Evolutionary conservation across 2,797 vertebrate genomes (phyloP).

Genomic region (Sebastes matsubarae): DNA sequence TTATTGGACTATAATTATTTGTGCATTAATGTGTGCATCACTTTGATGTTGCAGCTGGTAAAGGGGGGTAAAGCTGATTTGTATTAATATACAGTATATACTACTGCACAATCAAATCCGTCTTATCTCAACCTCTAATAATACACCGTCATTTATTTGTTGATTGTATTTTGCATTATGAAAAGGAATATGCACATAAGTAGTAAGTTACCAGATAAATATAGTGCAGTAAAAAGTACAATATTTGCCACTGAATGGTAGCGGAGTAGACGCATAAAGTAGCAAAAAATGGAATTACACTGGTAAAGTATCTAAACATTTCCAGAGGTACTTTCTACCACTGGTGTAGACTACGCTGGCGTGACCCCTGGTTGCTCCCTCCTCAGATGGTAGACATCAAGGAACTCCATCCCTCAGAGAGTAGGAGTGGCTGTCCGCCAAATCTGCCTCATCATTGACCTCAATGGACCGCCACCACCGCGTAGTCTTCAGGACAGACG

Average conservation of each 20-base stretch:
- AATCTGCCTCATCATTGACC: conserved; percentile 79
- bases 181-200: background rate
- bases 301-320: too few relatives aligned
- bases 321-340: background rate
- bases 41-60: too few relatives aligned
- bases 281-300: background rate
- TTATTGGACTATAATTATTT: too few relatives aligned
- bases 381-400: conserved; percentile 30
- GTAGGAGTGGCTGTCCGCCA: conserved; percentile 63
- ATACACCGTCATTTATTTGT: background rate
- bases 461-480: conserved; percentile 49
- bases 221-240: background rate
- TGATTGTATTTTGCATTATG: too few relatives aligned
- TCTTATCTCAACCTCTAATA: background rate
- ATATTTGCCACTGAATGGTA: background rate
- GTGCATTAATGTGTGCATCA: too few relatives aligned
- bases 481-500: conserved; percentile 67
- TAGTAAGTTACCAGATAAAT: background rate
- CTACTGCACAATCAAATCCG: too few relatives aligned
- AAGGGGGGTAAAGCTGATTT: too few relatives aligned
- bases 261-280: background rate
- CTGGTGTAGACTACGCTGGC: conserved; percentile 1
- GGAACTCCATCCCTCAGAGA: conserved; percentile 51
- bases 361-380: conserved; percentile 56
- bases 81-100: too few relatives aligned